These are phyloP conservation scores for Muscidifurax raptorellus DNA, from an alignment of 1,140 invertebrate species.

Conservation along the genomic window DNA sequence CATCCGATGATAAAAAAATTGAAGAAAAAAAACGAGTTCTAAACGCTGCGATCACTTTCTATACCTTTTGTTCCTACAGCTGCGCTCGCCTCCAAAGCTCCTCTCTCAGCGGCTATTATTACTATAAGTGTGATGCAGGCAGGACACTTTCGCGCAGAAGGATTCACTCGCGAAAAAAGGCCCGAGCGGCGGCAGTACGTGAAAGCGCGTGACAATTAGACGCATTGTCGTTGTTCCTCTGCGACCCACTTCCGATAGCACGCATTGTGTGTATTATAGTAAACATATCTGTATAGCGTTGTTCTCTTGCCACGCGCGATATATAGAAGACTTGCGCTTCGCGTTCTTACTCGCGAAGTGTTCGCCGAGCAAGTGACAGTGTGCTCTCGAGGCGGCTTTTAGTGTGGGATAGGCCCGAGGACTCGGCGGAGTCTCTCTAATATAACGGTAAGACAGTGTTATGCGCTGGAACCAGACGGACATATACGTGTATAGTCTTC, in stretches of 20 bases:
- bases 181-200: not conserved
- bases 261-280: not conserved
- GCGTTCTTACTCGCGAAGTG: not conserved
- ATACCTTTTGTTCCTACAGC: slow-evolving; percentile 6
- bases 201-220: slow-evolving; percentile 15
- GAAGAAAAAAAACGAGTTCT: too few relatives aligned
- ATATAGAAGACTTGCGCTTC: not conserved
- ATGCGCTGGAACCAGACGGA: not conserved
- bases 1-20: not conserved
- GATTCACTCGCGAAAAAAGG: not conserved
- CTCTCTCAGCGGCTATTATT: not conserved
- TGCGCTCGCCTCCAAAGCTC: not conserved
- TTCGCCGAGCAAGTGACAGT: not conserved
- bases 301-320: not conserved
- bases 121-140: not conserved
- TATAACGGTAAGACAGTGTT: not conserved
- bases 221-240: not conserved
- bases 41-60: not conserved
- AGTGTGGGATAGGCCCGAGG: slow-evolving; percentile 18
- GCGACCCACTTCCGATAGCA: not conserved
- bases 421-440: slow-evolving; percentile 2
- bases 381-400: not conserved
- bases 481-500: not conserved
- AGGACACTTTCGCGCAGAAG: slow-evolving; percentile 2
- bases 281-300: too few relatives aligned